Evolutionary conservation across 2,113 vertebrate genomes (phyloP), one percentile per base, ranked within the genome.

Genomic region (Choloepus hoffmanni): DNA sequence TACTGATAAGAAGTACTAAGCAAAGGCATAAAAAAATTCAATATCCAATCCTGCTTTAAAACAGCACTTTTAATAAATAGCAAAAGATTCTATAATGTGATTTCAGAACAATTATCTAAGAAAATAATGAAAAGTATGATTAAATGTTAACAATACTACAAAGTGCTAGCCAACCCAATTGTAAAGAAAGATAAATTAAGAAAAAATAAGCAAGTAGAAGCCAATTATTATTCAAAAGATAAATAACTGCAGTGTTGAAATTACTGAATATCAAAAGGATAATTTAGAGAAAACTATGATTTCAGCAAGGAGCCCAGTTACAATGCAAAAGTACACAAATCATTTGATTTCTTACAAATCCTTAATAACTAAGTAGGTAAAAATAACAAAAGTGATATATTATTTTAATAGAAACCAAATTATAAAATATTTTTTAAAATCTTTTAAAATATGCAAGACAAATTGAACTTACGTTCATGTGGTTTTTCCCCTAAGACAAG

Each of bases 41-140:
- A 72, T 60, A 70, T 53, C 1, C 30, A 92, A 76, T 81, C 4
- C 2, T 48, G 26, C 43, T 60, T 76, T 89, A 36, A 43, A 86
- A 82, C 36, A 67, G 3, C 18, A 53, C n/a, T 84, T 5, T 63
- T 36, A 63, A 18, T 4, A 83, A 86, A 53, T 18, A 95, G 2
- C 10, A 74, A 87, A 77, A 88, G 55, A 2, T 70, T 74, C 0
- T 28, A 58, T 33, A 58, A 43, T 16, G 18, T 81, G 21, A 94
- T 67, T 91, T 94, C 33, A 53, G 28, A 87, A 63, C 33, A 79
- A 79, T 73, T 76, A n/a, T n/a, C 60, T 76, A 68, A 93, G 11
- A 76, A 84, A 86, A 48, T 26, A 63, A 4, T 88, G 28, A 76
- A 55, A 79, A n/a, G 8, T 60, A 18, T 53, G 81, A 70, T 53